Conservation (phyloP, 2,888 invertebrate genomes). For the Andrena minutula region DNA sequence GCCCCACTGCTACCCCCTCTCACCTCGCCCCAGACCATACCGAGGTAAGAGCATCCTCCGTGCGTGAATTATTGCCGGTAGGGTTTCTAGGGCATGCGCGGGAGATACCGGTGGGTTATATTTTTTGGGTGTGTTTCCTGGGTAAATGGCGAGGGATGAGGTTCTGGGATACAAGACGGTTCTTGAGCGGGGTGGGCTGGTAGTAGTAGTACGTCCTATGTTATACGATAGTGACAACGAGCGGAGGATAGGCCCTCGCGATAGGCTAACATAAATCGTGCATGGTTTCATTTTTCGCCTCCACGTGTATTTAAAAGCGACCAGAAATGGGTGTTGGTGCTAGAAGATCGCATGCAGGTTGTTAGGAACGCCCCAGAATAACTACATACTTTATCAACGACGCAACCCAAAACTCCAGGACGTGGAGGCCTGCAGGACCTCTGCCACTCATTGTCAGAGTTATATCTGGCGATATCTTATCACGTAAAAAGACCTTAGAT, state of each 20-base stretch:
- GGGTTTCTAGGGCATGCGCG: slow-evolving; percentile 74
- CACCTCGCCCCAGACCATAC: slow-evolving; percentile 41
- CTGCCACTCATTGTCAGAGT: too few relatives aligned
- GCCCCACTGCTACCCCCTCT: slow-evolving; percentile 15
- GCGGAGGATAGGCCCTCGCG: slow-evolving; percentile 46
- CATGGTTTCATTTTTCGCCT: slow-evolving; percentile 64
- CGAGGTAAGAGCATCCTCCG: slow-evolving; percentile 73
- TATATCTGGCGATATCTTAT: too few relatives aligned
- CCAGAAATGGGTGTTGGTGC: slow-evolving; percentile 16
- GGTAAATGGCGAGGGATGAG: slow-evolving; percentile 51
- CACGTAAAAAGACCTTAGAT: too few relatives aligned
- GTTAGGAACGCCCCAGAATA: too few relatives aligned
- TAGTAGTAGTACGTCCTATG: slow-evolving; percentile 17
- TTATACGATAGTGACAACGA: slow-evolving; percentile 54
- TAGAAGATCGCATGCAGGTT: background rate
- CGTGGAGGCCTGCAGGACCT: too few relatives aligned
- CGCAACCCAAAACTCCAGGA: too few relatives aligned
- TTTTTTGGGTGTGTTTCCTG: slow-evolving; percentile 67
- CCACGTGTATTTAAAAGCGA: background rate
- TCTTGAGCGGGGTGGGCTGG: slow-evolving; percentile 31
- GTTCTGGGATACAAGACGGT: slow-evolving; percentile 40
- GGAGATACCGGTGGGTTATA: slow-evolving; percentile 63
- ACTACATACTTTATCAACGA: too few relatives aligned
- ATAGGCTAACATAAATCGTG: slow-evolving; percentile 70
- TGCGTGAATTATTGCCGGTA: slow-evolving; percentile 78